Base-by-base conservation (phyloP, 2,797 vertebrate genomes). In the Balearica regulorum region DNA sequence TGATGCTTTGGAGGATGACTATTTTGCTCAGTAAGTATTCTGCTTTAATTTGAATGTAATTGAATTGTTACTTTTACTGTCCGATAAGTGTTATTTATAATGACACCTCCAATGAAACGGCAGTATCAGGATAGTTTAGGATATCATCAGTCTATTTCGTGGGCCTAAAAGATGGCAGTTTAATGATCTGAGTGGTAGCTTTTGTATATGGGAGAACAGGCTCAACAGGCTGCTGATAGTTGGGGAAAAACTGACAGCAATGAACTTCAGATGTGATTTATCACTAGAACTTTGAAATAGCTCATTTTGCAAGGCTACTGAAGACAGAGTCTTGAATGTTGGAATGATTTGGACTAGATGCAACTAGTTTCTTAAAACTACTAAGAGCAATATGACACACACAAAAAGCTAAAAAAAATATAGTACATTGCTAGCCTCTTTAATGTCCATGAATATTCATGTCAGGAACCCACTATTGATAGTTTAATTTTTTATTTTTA, bases 21-120 rank as follows among this genome's bases (percentile, higher is more conserved):
- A 95, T 90, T 97, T 98, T 95, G 86, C 87, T 84, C 75, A 96
- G 98, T 98, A 98, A 98, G 98, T 98, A 94, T 89, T 75, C 70
- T 89, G 33, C 39, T 89, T 48, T 60, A 58, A 48, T 57, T 37
- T 70, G 33, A 72, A 51, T 1, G 0, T 49, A 89, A 77, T 7
- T 5, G 9, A 51, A 20, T 46, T n/a, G 10, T 58, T 71, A 46
- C 49, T 87, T 76, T 90, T 58, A 60, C 16, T 68, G 41, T 64
- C 48, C 44, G 81, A 6, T 33, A 69, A 82, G 1, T 53, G 31
- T 78, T 73, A 69, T 24, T 83, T 89, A 31, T 26, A 54, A 39
- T 71, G 26, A 73, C 6, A 54, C 6, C 20, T 66, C 16, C 62
- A 89, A 18, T 58, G 41, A 82, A 93, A 58, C 17, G n/a, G 33